These are phyloP conservation scores for Leptinotarsa defecta DNA, from an alignment of 1,140 invertebrate genomes.

Conservation along the genomic window DNA sequence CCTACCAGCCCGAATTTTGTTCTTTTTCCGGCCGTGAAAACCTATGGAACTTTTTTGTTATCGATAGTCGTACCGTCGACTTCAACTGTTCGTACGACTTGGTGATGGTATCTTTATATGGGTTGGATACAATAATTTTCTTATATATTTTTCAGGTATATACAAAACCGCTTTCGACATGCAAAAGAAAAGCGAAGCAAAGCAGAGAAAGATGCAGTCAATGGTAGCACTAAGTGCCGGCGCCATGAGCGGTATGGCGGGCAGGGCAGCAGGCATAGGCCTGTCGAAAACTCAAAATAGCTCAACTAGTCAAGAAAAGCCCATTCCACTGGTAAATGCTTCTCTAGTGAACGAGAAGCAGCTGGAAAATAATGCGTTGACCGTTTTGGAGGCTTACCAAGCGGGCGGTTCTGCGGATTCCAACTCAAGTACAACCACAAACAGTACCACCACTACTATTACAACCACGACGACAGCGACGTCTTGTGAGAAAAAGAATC, in stretches of 20 bases:
- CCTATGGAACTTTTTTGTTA: no score
- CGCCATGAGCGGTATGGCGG: constrained; percentile 87
- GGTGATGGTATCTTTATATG: no score
- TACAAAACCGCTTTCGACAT: constrained; percentile 98
- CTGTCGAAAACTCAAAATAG: constrained; percentile 78
- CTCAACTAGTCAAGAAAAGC: constrained; percentile 67
- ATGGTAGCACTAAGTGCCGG: constrained; percentile 88
- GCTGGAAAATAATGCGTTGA: background rate
- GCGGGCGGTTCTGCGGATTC: constrained; percentile 59
- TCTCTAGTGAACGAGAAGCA: constrained; percentile 31
- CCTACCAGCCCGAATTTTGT: no score
- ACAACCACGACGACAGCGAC: constrained; percentile 65
- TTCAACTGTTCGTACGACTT: no score
- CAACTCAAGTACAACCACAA: constrained; percentile 66
- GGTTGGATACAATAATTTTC: background rate
- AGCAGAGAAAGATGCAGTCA: constrained; percentile 91
- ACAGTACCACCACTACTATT: constrained; percentile 62
- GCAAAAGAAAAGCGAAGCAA: constrained; percentile 96
- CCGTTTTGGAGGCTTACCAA: constrained; percentile 36
- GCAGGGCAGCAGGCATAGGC: constrained; percentile 82
- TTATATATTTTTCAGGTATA: constrained; percentile 62
- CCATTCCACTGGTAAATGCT: background rate
- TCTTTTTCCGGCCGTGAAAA: no score
- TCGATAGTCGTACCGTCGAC: no score
- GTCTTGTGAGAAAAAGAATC: constrained; percentile 66